phyloP scores from a whole-genome alignment of 92 coral and sea anemone species.

The Muricea muricata region DNA sequence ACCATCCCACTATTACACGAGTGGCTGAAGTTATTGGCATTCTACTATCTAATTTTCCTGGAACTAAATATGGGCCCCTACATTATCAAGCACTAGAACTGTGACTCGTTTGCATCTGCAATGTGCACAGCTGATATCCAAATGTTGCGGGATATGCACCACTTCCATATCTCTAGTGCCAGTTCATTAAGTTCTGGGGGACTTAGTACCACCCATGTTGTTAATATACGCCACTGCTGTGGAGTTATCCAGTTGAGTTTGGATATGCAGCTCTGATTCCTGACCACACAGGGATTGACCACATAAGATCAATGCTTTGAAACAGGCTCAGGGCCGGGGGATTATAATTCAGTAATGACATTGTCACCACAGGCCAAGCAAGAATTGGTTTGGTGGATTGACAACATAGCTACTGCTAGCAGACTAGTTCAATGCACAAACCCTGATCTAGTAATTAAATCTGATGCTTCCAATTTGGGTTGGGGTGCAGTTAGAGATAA shows the following conservation, averaged over 20 bases:
- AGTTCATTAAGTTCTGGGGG: constrained; percentile 50
- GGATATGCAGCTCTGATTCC: neutral
- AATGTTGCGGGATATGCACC: constrained; percentile 56
- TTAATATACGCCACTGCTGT: constrained; percentile 69
- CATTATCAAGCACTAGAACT: constrained; percentile 51
- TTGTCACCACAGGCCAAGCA: neutral
- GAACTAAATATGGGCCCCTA: constrained; percentile 57
- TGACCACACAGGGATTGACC: constrained; percentile 21
- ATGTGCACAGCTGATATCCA: constrained; percentile 74
- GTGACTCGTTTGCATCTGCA: constrained; percentile 46
- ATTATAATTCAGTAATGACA: neutral
- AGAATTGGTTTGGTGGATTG: constrained; percentile 9
- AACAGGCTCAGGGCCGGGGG: neutral
- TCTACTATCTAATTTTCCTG: constrained; percentile 52
- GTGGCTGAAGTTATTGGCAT: constrained; percentile 55
- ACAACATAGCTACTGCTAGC: neutral
- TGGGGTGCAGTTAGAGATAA: constrained; percentile 11
- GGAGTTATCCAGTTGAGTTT: constrained; percentile 57
- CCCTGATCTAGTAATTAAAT: neutral
- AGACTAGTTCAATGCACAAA: neutral
- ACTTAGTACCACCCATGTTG: constrained; percentile 66
- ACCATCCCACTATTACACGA: constrained; percentile 18
- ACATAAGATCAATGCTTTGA: constrained; percentile 41
- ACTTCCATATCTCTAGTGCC: constrained; percentile 58
- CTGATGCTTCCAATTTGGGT: neutral